A percentile compares a stretch with the other conserved stretches of the same genome.
Evolutionary conservation across 2,888 invertebrate species (phyloP).

Genomic region (Labia minor): DNA sequence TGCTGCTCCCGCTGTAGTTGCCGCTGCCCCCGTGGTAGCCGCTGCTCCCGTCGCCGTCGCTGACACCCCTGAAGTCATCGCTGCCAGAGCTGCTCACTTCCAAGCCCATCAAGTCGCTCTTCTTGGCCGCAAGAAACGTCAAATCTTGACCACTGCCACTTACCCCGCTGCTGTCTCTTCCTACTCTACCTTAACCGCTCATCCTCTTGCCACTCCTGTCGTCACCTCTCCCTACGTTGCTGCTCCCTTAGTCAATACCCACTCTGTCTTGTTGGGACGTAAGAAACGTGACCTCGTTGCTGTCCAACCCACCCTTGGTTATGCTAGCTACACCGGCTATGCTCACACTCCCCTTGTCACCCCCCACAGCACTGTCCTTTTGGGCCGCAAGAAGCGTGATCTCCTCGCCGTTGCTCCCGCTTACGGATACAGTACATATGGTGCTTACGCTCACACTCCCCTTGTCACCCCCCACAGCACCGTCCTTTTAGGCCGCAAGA

Average conservation of each 20-base stretch:
- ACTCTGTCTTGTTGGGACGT: constrained; percentile 33
- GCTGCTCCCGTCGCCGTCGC: background rate
- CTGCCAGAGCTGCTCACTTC: constrained; percentile 23
- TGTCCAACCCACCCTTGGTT: background rate
- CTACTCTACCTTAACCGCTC: constrained; percentile 30
- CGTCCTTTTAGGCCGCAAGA: constrained; percentile 21
- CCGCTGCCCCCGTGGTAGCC: background rate
- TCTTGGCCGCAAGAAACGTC: constrained; percentile 29
- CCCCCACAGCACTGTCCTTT: constrained; percentile 30
- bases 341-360: constrained; percentile 29
- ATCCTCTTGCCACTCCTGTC: constrained; percentile 29
- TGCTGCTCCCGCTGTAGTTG: constrained; percentile 14
- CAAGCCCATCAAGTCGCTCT: constrained; percentile 27
- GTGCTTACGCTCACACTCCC: constrained; percentile 30
- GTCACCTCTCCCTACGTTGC: constrained; percentile 27
- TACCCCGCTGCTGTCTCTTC: constrained; percentile 22
- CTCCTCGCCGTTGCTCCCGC: background rate
- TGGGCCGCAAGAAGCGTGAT: constrained; percentile 32
- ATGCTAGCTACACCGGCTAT: constrained; percentile 34
- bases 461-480: constrained; percentile 13
- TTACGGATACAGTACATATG: constrained; percentile 30
- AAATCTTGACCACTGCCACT: constrained; percentile 29
- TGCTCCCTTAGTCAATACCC: constrained; percentile 29
- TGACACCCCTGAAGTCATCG: background rate
- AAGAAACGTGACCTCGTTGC: constrained; percentile 28